Conservation (phyloP, 2,888 invertebrate species). For the Prosapia bicincta region DNA sequence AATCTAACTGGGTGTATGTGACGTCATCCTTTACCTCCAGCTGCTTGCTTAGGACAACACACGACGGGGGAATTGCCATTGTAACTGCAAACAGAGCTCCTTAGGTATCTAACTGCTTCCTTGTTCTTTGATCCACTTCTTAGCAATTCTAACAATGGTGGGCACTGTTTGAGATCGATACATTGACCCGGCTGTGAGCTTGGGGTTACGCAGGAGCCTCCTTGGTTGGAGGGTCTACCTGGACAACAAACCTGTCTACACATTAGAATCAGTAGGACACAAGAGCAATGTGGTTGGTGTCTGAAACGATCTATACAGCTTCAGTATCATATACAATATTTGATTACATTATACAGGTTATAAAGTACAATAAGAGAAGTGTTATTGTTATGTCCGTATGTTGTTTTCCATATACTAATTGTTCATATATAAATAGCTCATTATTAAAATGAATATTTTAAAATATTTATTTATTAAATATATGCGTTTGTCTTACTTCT, state of each 20-base stretch:
- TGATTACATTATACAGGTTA: too few relatives aligned
- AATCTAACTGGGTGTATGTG: not conserved
- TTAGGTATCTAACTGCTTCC: constrained; percentile 52
- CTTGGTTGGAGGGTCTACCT: not conserved
- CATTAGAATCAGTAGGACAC: not conserved
- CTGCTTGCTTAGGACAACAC: constrained; percentile 12
- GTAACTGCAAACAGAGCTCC: constrained; percentile 11
- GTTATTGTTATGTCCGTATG: too few relatives aligned
- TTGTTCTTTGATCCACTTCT: constrained; percentile 47
- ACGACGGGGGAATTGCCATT: constrained; percentile 7
- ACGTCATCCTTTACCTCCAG: not conserved
- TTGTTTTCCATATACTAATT: too few relatives aligned
- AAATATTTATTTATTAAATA: too few relatives aligned
- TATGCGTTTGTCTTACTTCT: too few relatives aligned
- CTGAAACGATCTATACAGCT: too few relatives aligned
- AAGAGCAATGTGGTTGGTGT: too few relatives aligned
- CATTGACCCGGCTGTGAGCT: constrained; percentile 53
- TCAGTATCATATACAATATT: too few relatives aligned
- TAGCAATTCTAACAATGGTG: constrained; percentile 50
- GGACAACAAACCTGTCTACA: not conserved
- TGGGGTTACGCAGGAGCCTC: constrained; percentile 50
- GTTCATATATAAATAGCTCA: too few relatives aligned
- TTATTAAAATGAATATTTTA: too few relatives aligned
- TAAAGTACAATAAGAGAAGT: too few relatives aligned
- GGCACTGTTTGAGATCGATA: constrained; percentile 52